Conservation (phyloP, 2,888 invertebrate species). For the Trileptium ribeirensis region DNA sequence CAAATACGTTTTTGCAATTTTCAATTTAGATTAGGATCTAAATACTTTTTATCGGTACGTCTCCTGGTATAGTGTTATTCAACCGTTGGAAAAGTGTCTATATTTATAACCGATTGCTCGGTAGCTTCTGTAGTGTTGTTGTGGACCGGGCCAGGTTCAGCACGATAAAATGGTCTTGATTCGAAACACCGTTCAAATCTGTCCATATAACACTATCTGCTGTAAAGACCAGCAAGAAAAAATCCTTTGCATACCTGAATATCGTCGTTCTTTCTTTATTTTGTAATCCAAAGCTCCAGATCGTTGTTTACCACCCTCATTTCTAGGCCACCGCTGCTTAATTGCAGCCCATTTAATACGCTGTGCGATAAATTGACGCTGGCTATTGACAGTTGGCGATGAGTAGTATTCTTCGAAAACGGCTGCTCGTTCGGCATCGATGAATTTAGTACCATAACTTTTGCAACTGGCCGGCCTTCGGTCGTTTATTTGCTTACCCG, state of each 20-base stretch:
- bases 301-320: not conserved
- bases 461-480: not conserved
- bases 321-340: not conserved
- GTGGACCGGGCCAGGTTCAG: not conserved
- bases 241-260: not conserved
- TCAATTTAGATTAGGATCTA: too few species aligned
- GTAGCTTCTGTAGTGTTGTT: not conserved
- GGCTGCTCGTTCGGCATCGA: not conserved
- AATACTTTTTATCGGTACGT: too few species aligned
- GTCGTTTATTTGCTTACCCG: too few species aligned
- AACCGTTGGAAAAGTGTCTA: not conserved
- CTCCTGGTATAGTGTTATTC: not conserved
- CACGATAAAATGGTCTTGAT: not conserved
- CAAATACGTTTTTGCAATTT: too few species aligned
- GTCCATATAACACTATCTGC: too few species aligned
- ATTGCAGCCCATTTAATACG: not conserved
- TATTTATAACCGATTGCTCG: not conserved
- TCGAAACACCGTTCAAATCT: too few species aligned
- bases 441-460: not conserved
- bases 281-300: not conserved
- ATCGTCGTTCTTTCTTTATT: not conserved
- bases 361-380: not conserved
- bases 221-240: not conserved
- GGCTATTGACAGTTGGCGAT: not conserved
- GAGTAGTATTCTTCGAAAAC: not conserved